These are phyloP conservation scores for Crioceris asparagi DNA, from an alignment of 2,888 invertebrate genomes.

Conservation along the genomic window DNA sequence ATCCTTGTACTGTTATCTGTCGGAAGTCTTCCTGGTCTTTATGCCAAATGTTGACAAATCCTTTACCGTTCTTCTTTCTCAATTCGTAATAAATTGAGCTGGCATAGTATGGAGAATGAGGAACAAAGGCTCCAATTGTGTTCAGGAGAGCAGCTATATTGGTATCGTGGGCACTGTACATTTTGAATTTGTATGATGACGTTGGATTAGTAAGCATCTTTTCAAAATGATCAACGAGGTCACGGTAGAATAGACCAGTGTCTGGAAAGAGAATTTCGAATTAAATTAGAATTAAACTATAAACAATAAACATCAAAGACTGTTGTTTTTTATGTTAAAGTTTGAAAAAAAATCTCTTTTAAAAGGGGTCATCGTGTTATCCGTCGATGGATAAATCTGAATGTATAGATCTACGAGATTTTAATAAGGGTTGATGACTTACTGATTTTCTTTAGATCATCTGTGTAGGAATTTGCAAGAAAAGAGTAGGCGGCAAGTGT, in stretches of 20 bases:
- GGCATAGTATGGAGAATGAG: conserved; percentile 4
- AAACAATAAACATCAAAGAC: no score
- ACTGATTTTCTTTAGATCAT: conserved; percentile 6
- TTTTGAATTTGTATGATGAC: conserved; percentile 3
- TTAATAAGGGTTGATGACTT: conserved; percentile 7
- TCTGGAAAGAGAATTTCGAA: conserved; percentile 7
- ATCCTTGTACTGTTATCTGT: conserved; percentile 8
- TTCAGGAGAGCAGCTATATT: conserved; percentile 6
- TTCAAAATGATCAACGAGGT: conserved; percentile 10
- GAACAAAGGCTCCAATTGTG: conserved; percentile 2
- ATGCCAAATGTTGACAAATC: conserved; percentile 11
- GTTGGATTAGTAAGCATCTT: conserved; percentile 1
- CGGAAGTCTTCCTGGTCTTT: conserved; percentile 7
- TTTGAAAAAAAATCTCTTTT: no score
- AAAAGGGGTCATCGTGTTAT: no score
- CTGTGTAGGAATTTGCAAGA: conserved; percentile 4
- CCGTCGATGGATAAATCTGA: no score
- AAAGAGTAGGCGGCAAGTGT: conserved; percentile 2
- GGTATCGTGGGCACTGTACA: conserved; percentile 6
- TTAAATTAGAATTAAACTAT: no score
- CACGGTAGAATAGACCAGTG: conserved; percentile 7
- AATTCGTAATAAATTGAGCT: conserved; percentile 30
- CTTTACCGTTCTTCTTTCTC: conserved; percentile 26
- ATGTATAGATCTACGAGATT: no score
- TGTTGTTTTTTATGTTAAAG: no score